Base-by-base conservation (phyloP, 2,797 vertebrate genomes). In the Myotis pilosus region DNA sequence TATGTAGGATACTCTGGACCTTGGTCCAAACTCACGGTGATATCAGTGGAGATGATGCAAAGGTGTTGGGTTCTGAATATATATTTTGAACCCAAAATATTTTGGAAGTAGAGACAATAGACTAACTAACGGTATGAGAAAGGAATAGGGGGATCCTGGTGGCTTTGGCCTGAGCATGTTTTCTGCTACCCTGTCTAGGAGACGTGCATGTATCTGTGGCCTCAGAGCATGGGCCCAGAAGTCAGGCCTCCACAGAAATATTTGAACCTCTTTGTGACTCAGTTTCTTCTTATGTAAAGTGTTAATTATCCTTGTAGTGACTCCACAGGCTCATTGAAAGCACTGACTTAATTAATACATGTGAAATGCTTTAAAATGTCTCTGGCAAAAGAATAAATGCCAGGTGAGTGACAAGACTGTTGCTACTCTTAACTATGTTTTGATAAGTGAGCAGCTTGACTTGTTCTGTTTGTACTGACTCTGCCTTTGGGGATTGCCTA, bases 401-500 rank as follows among this genome's bases (percentile, higher is more conserved):
- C 82, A 62, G 20, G 20, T 30, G 51, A 89, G 19, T 91, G 75
- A 25, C 19, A 55, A 33, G 16, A 64, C 44, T 25, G 8, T 1
- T 78, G 11, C 13, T 68, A 5, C 19, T 80, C 44, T 30, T 88
- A n/a, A 33, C 9, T 41, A 1, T 82, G 6, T 23, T 83, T 74
- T 82, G 66, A 3, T 51, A 64, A 44, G 6, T 41, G 10, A 94
- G 62, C n/a, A 51, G 25, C 41, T 78, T 51, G 30, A 6, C 49
- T 23, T 79, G 22, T 49, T 78, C 51, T 25, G 2, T 41, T 33
- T 53, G 5, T 75, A 82, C 72, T 96, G 57, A 97, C 66, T 68
- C 51, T 87, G 57, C 23, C 68, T 95, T 92, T 92, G 87, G 49
- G 6, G 80, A 22, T 86, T 93, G 17, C 71, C 81, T 96, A 99